Evolutionary conservation across 2,888 invertebrate genomes (phyloP).

Genomic region (Drosophila villosipedis): DNA sequence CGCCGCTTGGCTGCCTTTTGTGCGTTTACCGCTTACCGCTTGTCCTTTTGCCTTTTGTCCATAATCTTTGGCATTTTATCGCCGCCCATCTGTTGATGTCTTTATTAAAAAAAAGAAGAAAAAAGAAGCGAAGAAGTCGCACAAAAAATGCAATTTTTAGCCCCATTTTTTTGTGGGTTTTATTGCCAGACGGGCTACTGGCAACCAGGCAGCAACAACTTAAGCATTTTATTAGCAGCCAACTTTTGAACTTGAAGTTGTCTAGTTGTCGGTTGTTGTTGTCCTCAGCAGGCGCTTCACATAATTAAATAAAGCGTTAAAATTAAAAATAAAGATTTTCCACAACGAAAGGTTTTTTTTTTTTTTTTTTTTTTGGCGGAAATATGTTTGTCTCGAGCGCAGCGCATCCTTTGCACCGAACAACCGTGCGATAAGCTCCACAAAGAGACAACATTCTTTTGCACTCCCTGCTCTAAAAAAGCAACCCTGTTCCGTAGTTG

Average conservation of each 20-base stretch:
- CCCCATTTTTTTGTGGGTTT: slow-evolving; percentile 77
- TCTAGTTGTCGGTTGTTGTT: slow-evolving; percentile 47
- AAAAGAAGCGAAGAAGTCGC: slow-evolving; percentile 15
- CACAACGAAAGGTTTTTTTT: slow-evolving; percentile 40
- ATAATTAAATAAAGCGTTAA: slow-evolving; percentile 83
- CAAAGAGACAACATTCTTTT: slow-evolving; percentile 46
- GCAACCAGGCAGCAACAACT: slow-evolving; percentile 25
- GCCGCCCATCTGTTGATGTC: slow-evolving; percentile 80
- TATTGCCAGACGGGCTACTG: slow-evolving; percentile 51
- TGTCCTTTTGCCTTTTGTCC: slow-evolving; percentile 55
- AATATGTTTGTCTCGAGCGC: slow-evolving; percentile 65
- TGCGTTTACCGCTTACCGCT: not conserved
- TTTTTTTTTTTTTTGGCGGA: slow-evolving; percentile 35
- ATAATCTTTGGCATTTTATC: slow-evolving; percentile 84
- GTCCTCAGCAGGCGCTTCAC: slow-evolving; percentile 66
- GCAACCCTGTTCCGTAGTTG: slow-evolving; percentile 9
- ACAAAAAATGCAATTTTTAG: slow-evolving; percentile 71
- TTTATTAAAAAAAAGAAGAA: slow-evolving; percentile 75
- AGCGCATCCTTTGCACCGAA: slow-evolving; percentile 34
- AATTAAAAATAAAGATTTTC: slow-evolving; percentile 80
- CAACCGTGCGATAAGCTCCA: slow-evolving; percentile 46
- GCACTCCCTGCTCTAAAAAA: slow-evolving; percentile 1
- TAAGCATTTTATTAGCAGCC: slow-evolving; percentile 67
- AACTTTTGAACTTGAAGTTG: slow-evolving; percentile 68
- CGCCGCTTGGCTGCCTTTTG: slow-evolving; percentile 55